Evolutionary conservation across 2,888 invertebrate species (phyloP).

Genomic region (Andrena flavipes): DNA sequence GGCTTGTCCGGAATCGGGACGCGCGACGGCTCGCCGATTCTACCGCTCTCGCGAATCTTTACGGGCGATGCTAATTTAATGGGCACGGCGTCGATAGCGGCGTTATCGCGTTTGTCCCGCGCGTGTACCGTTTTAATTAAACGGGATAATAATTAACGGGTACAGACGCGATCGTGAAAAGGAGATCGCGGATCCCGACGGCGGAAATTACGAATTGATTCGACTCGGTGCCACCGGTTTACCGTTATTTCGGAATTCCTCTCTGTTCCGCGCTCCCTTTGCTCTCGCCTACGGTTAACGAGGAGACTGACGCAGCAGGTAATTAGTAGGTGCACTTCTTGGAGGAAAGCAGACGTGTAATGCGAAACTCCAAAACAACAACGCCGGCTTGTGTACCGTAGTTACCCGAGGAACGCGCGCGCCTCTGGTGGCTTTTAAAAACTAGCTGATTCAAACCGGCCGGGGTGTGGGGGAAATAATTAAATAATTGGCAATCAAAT

Average conservation of each 20-base stretch:
- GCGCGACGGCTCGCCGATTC: neutral
- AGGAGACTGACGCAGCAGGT: constrained; percentile 70
- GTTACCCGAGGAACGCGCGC: constrained; percentile 32
- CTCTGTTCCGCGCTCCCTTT: constrained; percentile 41
- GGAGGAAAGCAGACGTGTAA: constrained; percentile 71
- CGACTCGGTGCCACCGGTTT: constrained; percentile 29
- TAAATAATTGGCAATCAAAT: constrained; percentile 35
- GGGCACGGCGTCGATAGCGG: neutral
- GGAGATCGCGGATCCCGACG: constrained; percentile 13
- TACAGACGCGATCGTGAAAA: neutral
- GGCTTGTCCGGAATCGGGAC: neutral
- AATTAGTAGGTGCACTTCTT: constrained; percentile 72
- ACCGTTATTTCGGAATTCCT: constrained; percentile 48
- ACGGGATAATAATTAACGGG: constrained; percentile 21
- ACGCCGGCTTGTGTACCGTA: constrained; percentile 54
- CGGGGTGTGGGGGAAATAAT: neutral
- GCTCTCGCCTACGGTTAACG: constrained; percentile 64
- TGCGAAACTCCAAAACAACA: constrained; percentile 69
- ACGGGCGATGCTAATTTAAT: neutral
- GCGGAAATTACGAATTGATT: constrained; percentile 35
- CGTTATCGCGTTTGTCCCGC: neutral
- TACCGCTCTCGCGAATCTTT: neutral
- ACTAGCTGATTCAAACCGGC: constrained; percentile 23
- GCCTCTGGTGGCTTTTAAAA: constrained; percentile 36
- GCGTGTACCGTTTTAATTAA: constrained; percentile 6